phyloP scores from a whole-genome alignment of 2,888 invertebrate genomes.

The Drosophila paranaensis region DNA sequence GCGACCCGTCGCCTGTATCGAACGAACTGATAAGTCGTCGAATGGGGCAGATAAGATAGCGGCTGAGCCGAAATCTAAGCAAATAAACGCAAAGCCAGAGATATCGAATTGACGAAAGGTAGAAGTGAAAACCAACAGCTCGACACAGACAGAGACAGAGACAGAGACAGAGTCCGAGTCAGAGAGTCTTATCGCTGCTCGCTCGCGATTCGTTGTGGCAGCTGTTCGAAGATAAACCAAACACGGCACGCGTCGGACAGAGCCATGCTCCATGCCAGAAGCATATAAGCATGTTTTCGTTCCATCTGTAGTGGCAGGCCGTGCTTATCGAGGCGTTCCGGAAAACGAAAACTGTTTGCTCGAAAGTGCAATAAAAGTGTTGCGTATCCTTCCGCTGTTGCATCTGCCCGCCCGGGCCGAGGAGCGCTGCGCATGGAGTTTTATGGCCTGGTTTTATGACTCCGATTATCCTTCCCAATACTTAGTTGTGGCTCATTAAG shows the following conservation, averaged over 20 bases:
- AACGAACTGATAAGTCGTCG: slow-evolving; percentile 46
- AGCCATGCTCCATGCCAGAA: slow-evolving; percentile 1
- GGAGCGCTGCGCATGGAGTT: slow-evolving; percentile 6
- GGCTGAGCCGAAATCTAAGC: slow-evolving; percentile 60
- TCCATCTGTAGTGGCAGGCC: slow-evolving; percentile 6
- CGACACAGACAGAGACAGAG: too few relatives aligned
- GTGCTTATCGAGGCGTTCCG: slow-evolving; percentile 37
- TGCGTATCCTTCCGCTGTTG: slow-evolving; percentile 64
- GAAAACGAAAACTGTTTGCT: slow-evolving; percentile 55
- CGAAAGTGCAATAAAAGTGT: slow-evolving; percentile 63
- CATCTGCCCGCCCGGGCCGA: slow-evolving; percentile 55
- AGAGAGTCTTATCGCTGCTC: slow-evolving; percentile 32
- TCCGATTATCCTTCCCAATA: slow-evolving; percentile 58
- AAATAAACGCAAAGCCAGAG: slow-evolving; percentile 48
- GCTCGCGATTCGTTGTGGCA: slow-evolving; percentile 48
- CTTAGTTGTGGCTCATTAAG: slow-evolving; percentile 67
- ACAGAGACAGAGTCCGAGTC: background rate
- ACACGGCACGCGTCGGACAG: slow-evolving; percentile 52
- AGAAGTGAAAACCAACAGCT: slow-evolving; percentile 15
- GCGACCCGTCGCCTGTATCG: slow-evolving; percentile 2
- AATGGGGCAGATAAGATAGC: slow-evolving; percentile 58
- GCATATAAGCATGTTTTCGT: background rate
- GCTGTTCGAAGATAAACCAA: slow-evolving; percentile 64
- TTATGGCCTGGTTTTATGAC: slow-evolving; percentile 55
- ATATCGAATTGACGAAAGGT: slow-evolving; percentile 38